Base-by-base conservation (phyloP, 2,888 invertebrate species). In the Drosophila subsilvestris region DNA sequence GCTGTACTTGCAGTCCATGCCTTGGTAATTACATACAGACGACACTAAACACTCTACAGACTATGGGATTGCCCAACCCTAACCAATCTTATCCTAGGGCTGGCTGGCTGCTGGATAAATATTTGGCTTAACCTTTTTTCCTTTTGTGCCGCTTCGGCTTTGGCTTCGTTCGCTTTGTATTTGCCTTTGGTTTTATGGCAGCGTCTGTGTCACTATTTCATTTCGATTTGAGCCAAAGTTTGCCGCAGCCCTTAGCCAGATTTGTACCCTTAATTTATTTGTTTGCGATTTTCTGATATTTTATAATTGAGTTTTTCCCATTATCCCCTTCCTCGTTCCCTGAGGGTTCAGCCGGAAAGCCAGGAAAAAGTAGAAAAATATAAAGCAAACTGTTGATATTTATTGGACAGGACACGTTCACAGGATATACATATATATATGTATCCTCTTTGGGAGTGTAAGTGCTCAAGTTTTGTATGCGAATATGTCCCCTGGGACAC, bases 241-340 rank as follows among this genome's bases (percentile, higher is more conserved):
- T 76, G 53, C 70, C 56, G 50, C 63, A 65, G 72, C 66, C 71
- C 76, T 66, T 76, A 71, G 75, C 66, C 70, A 75, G 86, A 85
- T 86, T 86, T 84, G 78, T 81, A 70, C 66, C 81, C 79, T 82
- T 88, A 86, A 84, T 86, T 86, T 86, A 88, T 86, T 86, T 88
- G 86, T 86, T 86, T 84, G 82, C 76, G 86, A 86, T 86, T 81
- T 80, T 68, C 80, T 66, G 83, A 86, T 83, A 86, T 83, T 76
- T 68, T 55, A 75, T 88, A 86, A 86, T 86, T 88, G 84, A 86
- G 86, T 86, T 88, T 84, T 77, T 73, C 59, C 61, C 65, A 12
- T 10, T 29, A 1, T 0, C 32, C 5, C 62, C 57, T 51, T n/a
- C n/a, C n/a, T 70, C 74, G 72, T 14, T 37, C 6, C 37, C 37